Evolutionary conservation across 2,797 vertebrate species (phyloP), one percentile per base, ranked within the genome.

Genomic region (Macropus fuliginosus): DNA sequence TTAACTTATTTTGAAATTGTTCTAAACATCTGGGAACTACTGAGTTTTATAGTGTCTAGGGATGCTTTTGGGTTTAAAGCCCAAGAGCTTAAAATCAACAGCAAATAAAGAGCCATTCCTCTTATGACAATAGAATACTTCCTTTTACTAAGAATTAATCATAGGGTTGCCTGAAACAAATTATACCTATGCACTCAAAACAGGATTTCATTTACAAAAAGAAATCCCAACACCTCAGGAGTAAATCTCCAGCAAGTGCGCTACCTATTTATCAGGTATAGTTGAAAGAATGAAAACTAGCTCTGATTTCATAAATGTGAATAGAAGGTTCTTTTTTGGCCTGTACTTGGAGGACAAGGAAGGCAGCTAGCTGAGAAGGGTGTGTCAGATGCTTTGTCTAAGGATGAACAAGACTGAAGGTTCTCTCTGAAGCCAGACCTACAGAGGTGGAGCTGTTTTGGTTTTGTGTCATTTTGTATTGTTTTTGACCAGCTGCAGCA

Each of bases 131-230:
- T 12, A 50, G 24, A 3, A 27, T 87, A 46, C 9, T 81, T 81
- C 18, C 21, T 91, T 96, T 94, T 91, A 95, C 91, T 94, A 94
- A 97, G 34, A 50, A 94, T 94, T 96, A 55, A 93, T 46, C 90
- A 90, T 91, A 93, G 87, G 96, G 66, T 24, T 92, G 93, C 93
- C 90, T 92, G 89, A 95, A 97, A 94, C 74, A 96, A 91, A 34
- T 34, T 91, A 50, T 89, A 81, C 46, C 55, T 21, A 28, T 97
- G 93, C 34, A 93, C 91, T 96, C 95, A 96, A 97, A 96, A 93
- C 56, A 56, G 91, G 91, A 97, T 97, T 94, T 95, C 57, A 93
- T 91, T 97, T 95, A 96, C n/a, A 95, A 87, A 87, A 87, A 93
- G 94, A 92, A 94, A 93, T 93, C 40, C 59, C 0, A 87, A 92